These are phyloP conservation scores for Hyaena hyaena DNA, from an alignment of 2,113 vertebrate genomes.

Conservation along the genomic window DNA sequence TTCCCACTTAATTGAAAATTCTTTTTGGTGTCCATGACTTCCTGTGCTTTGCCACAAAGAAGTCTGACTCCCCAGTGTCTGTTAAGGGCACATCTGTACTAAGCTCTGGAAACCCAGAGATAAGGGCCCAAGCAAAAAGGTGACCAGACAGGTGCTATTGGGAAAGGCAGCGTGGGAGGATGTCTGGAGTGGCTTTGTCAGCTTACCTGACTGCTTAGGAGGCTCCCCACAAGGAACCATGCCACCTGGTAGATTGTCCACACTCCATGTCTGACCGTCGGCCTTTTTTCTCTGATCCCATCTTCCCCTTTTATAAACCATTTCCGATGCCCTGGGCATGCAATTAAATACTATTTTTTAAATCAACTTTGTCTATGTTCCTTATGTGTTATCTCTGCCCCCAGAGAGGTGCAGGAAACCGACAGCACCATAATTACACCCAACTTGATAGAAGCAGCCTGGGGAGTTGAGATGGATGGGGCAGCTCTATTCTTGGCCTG, in stretches of 20 bases:
- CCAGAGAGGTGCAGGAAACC: neutral
- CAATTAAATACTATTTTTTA: constrained; percentile 28
- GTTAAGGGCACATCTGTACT: neutral
- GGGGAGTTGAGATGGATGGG: neutral
- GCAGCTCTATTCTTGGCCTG: neutral
- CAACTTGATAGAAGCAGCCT: neutral
- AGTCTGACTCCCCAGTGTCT: neutral
- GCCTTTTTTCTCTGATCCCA: neutral
- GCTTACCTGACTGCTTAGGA: neutral
- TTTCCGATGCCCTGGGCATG: neutral
- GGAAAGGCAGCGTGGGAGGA: neutral
- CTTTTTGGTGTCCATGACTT: neutral
- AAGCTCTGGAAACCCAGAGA: neutral
- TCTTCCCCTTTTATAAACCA: neutral
- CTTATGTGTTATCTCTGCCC: neutral
- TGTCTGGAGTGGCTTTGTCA: neutral
- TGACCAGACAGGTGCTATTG: neutral
- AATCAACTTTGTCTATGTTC: neutral
- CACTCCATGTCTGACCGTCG: neutral
- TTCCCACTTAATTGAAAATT: neutral
- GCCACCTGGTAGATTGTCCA: neutral
- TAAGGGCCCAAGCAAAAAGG: neutral
- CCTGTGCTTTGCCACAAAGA: neutral
- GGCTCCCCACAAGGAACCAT: neutral
- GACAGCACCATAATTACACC: neutral